Evolutionary conservation across 2,113 vertebrate species (phyloP).

Genomic region (Sterna hirundo): DNA sequence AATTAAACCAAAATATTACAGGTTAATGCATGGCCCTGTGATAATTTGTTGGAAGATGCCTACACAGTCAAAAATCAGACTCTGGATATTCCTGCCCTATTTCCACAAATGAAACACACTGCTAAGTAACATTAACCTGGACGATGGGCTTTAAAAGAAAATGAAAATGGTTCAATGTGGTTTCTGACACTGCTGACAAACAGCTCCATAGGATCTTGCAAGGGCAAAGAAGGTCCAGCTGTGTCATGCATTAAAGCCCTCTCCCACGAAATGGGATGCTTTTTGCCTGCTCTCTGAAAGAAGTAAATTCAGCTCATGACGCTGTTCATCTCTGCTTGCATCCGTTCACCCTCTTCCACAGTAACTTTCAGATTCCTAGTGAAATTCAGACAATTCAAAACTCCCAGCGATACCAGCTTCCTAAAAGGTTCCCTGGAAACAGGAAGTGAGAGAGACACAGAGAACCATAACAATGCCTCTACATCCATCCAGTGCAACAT

Average conservation of each 20-base stretch:
- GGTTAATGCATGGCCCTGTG: not conserved
- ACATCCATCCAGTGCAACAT: rapidly evolving
- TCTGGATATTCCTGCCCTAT: not conserved
- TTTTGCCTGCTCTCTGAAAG: not conserved
- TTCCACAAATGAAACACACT: not conserved
- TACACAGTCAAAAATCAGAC: not conserved
- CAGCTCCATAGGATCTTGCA: not conserved
- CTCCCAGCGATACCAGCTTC: not conserved
- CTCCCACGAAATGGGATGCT: not conserved
- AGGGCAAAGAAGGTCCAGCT: not conserved
- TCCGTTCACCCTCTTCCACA: not conserved
- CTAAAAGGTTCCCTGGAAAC: not conserved
- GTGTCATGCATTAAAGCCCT: not conserved
- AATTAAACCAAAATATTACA: not conserved
- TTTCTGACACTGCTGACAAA: not conserved
- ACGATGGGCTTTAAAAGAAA: not conserved
- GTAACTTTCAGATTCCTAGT: not conserved
- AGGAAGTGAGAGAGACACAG: rapidly evolving
- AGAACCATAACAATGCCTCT: not conserved
- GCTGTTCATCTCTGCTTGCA: not conserved
- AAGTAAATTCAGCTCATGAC: not conserved
- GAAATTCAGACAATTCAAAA: not conserved
- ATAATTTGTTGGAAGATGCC: not conserved
- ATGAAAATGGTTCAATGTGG: not conserved
- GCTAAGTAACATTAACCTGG: not conserved